A percentile compares a stretch with the other conserved stretches of the same genome.
Evolutionary conservation across 2,888 invertebrate species (phyloP).

Genomic region (Stenichneumon culpator): DNA sequence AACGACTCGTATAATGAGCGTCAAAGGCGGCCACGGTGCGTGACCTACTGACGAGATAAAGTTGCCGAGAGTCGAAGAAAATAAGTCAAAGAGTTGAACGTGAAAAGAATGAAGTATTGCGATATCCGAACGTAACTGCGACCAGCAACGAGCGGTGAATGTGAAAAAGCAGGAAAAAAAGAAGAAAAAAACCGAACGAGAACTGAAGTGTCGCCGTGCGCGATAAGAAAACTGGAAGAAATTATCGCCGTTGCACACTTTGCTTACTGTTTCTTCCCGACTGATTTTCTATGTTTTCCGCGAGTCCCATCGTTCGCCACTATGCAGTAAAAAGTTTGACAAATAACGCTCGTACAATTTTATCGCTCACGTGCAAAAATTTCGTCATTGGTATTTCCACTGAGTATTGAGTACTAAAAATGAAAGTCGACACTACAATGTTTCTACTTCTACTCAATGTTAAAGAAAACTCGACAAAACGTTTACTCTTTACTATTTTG

Average conservation of each 20-base stretch:
- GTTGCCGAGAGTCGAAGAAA: neutral
- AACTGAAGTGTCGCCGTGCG: neutral
- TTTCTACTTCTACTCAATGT: neutral
- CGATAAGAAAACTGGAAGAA: neutral
- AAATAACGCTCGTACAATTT: slow-evolving; percentile 1
- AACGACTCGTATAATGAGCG: slow-evolving; percentile 5
- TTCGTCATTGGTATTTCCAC: neutral
- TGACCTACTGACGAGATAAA: slow-evolving; percentile 46
- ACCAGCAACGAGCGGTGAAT: neutral
- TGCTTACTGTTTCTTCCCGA: neutral
- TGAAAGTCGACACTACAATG: neutral
- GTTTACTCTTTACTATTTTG: too few relatives aligned
- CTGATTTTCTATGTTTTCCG: neutral
- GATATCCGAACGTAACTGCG: neutral
- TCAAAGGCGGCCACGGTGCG: neutral
- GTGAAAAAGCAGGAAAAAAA: neutral
- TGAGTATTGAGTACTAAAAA: neutral
- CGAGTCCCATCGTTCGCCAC: neutral
- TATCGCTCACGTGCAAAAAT: slow-evolving; percentile 18
- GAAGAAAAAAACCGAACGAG: neutral
- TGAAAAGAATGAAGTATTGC: neutral
- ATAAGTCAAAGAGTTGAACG: neutral
- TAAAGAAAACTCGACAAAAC: too few relatives aligned
- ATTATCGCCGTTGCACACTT: neutral
- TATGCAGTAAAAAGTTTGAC: neutral